Base-by-base conservation (phyloP, 2,113 vertebrate genomes). In the Aldabrachelys gigantea region DNA sequence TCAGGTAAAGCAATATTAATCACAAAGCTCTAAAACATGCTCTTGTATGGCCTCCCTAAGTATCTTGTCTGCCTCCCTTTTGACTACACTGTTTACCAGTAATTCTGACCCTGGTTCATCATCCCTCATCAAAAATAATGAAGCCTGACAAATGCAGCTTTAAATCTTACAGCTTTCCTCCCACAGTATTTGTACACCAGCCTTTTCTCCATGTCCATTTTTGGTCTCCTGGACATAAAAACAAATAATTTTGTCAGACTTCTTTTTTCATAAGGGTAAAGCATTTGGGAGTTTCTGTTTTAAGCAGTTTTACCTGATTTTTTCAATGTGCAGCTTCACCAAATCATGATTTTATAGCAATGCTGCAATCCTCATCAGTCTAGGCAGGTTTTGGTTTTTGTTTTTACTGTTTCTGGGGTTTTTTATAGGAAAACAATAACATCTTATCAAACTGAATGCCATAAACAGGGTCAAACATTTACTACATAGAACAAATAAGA, bases 31-130 rank as follows among this genome's bases (percentile, higher is more conserved):
- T 27, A 57, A 22, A 91, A 75, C 5, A 2, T 2, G 10, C 52
- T 49, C 17, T 5, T 54, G 27, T 19, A 0, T 83, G 81, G 3
- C 4, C 19, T 56, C 49, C 16, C 22, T 2, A 27, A 22, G 47
- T 38, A 44, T 50, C 1, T 0, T n/a, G 35, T 54, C 47, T 82
- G 12, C 83, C 53, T 69, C 54, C 16, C 17, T 54, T 85, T 57
- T n/a, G 54, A 1, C 44, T 3, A 8, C 1, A 1, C 49, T 50
- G 82, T 3, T 53, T n/a, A 8, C 8, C 3, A 2, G 54, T 78
- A 80, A 38, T 41, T 82, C 50, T 86, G 50, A 84, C 52, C 80
- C 75, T 65, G 76, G 21, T 57, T n/a, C 8, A 5, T 35, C 59
- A 57, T 10, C 29, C 69, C 87, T 57, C 72, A 65, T 85, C 79